Percentiles rank a stretch among this genome's conserved stretches.
Evolutionary conservation across 1,140 invertebrate genomes (phyloP).

Genomic region (Whitmania pigra): DNA sequence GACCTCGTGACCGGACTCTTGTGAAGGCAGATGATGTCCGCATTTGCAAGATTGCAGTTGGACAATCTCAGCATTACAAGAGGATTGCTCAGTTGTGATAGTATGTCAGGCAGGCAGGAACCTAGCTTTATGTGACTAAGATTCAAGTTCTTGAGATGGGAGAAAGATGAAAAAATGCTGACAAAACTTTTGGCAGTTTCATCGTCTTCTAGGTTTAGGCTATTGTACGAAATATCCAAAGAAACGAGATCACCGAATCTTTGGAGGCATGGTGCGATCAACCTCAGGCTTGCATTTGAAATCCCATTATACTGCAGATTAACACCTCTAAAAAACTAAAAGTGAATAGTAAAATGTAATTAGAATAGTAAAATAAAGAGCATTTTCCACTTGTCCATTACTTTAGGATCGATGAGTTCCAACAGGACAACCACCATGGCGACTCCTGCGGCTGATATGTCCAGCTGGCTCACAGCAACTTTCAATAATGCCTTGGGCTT

Average conservation of each 20-base stretch:
- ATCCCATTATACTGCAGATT: constrained; percentile 34
- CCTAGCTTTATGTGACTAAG: constrained; percentile 34
- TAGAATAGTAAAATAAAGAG: neutral
- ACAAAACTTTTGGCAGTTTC: constrained; percentile 27
- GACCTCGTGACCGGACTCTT: constrained; percentile 27
- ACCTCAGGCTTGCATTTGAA: constrained; percentile 28
- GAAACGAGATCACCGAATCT: constrained; percentile 29
- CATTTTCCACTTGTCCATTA: constrained; percentile 21
- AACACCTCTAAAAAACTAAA: constrained; percentile 32
- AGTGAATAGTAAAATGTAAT: constrained; percentile 20
- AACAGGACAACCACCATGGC: constrained; percentile 31
- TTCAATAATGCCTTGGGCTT: constrained; percentile 30
- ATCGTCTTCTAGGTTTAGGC: constrained; percentile 27
- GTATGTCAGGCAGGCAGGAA: constrained; percentile 27
- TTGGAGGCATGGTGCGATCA: constrained; percentile 28
- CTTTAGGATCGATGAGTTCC: constrained; percentile 32
- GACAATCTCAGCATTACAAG: constrained; percentile 31
- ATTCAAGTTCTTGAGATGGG: constrained; percentile 30
- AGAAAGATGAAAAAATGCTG: constrained; percentile 26
- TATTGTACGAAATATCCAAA: constrained; percentile 35
- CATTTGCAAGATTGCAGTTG: constrained; percentile 30
- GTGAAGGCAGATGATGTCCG: constrained; percentile 30
- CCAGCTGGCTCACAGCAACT: constrained; percentile 32
- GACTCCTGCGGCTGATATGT: constrained; percentile 34
- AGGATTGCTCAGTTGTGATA: constrained; percentile 26